Evolutionary conservation across 2,888 invertebrate species (phyloP).

Genomic region (Furcula furcula): DNA sequence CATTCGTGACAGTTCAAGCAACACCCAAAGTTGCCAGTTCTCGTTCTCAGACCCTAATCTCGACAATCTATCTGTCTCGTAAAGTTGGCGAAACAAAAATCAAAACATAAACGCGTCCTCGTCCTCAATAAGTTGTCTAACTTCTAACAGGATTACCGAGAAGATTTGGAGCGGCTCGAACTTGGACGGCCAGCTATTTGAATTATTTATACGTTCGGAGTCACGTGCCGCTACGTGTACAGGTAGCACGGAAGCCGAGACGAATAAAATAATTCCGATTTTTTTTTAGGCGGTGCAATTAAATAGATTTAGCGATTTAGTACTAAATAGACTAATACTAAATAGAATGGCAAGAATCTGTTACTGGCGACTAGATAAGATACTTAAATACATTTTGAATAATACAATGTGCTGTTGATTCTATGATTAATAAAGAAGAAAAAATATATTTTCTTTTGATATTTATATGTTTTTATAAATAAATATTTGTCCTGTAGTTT

Average conservation of each 20-base stretch:
- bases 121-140: conserved; percentile 19
- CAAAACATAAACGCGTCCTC: conserved; percentile 13
- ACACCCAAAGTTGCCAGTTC: not conserved
- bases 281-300: conserved; percentile 4
- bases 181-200: conserved; percentile 23
- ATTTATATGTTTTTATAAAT: too few species aligned
- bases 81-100: conserved; percentile 10
- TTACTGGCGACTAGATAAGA: too few species aligned
- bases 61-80: not conserved
- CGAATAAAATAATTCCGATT: conserved; percentile 20
- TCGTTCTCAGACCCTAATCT: not conserved
- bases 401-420: too few species aligned
- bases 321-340: too few species aligned
- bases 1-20: too few species aligned
- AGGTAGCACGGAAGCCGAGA: conserved; percentile 9
- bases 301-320: too few species aligned
- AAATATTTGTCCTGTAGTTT: too few species aligned
- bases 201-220: conserved; percentile 27
- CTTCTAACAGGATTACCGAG: conserved; percentile 24
- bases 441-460: too few species aligned
- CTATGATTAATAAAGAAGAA: too few species aligned
- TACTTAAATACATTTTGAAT: too few species aligned
- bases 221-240: conserved; percentile 1
- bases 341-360: too few species aligned
- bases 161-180: conserved; percentile 20